Conservation (phyloP, 2,888 invertebrate genomes). For the Congeria kusceri region DNA sequence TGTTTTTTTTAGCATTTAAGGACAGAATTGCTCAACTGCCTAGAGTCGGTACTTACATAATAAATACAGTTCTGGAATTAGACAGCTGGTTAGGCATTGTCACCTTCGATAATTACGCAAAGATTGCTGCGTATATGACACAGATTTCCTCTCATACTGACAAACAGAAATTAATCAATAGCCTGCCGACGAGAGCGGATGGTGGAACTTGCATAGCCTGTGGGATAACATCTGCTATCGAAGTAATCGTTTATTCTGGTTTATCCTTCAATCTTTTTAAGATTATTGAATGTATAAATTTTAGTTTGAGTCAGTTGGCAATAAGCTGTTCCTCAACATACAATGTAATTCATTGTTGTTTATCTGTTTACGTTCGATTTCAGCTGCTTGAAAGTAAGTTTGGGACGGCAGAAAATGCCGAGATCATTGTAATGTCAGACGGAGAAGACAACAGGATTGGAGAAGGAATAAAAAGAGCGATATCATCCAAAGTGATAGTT, state of each 20-base stretch:
- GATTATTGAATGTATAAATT: too few species aligned
- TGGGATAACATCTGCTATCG: conserved; percentile 7
- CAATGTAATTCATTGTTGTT: too few species aligned
- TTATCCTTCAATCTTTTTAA: too few species aligned
- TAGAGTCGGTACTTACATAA: neutral
- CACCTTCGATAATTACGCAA: neutral
- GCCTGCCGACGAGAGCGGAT: neutral
- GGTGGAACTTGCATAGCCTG: conserved; percentile 24
- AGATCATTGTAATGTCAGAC: conserved; percentile 26
- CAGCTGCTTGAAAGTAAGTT: neutral
- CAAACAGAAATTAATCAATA: neutral
- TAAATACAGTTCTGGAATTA: neutral
- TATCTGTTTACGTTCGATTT: too few species aligned
- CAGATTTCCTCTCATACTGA: too few species aligned
- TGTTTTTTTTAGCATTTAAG: too few species aligned
- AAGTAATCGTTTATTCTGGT: conserved; percentile 1
- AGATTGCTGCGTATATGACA: neutral
- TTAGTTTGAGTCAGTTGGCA: too few species aligned
- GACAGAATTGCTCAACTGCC: neutral
- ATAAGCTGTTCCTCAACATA: too few species aligned
- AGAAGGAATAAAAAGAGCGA: too few species aligned
- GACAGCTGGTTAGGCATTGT: conserved; percentile 22
- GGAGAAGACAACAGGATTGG: conserved; percentile 7
- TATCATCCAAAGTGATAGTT: conserved; percentile 2
- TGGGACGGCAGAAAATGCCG: conserved; percentile 1